Base-by-base conservation (phyloP, 1,140 invertebrate species). In the Bombus consobrinus region DNA sequence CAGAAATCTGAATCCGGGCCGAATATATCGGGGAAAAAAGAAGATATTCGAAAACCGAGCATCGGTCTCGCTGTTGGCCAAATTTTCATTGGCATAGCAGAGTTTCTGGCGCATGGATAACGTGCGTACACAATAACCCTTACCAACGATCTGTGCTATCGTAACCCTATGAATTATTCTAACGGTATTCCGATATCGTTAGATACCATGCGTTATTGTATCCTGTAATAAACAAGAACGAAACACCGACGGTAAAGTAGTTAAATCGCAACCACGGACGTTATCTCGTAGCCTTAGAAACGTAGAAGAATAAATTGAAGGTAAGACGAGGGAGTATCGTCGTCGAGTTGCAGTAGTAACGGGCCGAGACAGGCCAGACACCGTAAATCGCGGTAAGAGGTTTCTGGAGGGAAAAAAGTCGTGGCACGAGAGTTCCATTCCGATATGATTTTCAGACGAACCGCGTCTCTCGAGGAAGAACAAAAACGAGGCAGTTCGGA, bases 401-500 rank as follows among this genome's bases (percentile, higher is more conserved):
- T 47, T 76, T 76, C 25, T 25, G 6, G 3, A 32, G 15, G 32
- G 68, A 41, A 57, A 32, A 34, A 53, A 37, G 1, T 39, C 34
- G 6, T 37, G 32, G 22, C 10, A 25, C 47, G 28, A 25, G 69
- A 72, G 37, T 62, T 37, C 39, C 64, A 25, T 62, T 41, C 6
- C 47, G 71, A 53, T 47, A n/a, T 39, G 43, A 71, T 81, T 37
- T 43, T 71, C 57, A 37, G 71, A 66, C 43, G 22, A 62, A 43
- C n/a, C 53, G 25, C 25, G 28, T 22, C 80, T 62, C 39, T 73
- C 39, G 47, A 39, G 43, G 1, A 43, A 41, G 53, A 47, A 73
- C 25, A 84, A 79, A 87, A 88, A 83, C 77, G 64, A 34, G 57
- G 18, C 53, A 76, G 34, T 10, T 25, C 15, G n/a, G 18, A 57